A percentile compares a stretch with the other conserved stretches of the same genome.
Evolutionary conservation across 1,140 invertebrate species (phyloP).

Genomic region (Zaprionus tsacasi): DNA sequence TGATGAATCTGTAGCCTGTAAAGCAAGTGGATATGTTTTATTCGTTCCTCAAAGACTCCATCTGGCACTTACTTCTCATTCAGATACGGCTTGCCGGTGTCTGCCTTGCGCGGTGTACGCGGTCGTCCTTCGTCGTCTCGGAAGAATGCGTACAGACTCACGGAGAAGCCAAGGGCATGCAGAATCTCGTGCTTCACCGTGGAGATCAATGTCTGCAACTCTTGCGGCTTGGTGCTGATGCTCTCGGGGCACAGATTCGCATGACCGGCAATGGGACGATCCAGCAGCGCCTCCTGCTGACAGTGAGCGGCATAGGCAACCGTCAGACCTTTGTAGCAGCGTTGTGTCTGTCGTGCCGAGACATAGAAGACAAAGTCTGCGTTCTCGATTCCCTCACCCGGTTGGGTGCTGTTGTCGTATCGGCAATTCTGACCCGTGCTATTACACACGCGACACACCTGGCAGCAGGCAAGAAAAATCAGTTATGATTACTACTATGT

Average conservation of each 20-base stretch:
- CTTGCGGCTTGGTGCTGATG: conserved; percentile 96
- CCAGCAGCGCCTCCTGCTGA: conserved; percentile 96
- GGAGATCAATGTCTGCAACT: conserved; percentile 96
- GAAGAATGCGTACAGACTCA: conserved; percentile 96
- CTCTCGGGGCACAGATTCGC: conserved; percentile 99
- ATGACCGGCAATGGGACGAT: conserved; percentile 98
- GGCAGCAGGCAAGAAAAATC: conserved; percentile 6
- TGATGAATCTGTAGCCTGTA: conserved; percentile 93
- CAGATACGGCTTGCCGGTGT: conserved; percentile 94
- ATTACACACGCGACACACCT: conserved; percentile 94
- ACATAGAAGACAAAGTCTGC: conserved; percentile 99
- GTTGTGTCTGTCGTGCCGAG: conserved; percentile 95
- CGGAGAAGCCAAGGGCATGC: conserved; percentile 98
- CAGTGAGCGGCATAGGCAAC: conserved; percentile 99
- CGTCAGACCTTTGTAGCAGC: conserved; percentile 95
- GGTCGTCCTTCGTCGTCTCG: conserved; percentile 93
- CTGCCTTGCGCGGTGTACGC: conserved; percentile 90
- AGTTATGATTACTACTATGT: background rate
- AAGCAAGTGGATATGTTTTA: background rate
- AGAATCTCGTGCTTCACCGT: conserved; percentile 99
- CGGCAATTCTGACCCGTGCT: conserved; percentile 92
- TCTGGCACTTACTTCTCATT: conserved; percentile 91
- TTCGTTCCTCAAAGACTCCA: accelerated
- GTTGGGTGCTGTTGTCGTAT: conserved; percentile 78
- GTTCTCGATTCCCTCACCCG: conserved; percentile 90